Base-by-base conservation (phyloP, 1,140 invertebrate species). In the Drosophila melanica region DNA sequence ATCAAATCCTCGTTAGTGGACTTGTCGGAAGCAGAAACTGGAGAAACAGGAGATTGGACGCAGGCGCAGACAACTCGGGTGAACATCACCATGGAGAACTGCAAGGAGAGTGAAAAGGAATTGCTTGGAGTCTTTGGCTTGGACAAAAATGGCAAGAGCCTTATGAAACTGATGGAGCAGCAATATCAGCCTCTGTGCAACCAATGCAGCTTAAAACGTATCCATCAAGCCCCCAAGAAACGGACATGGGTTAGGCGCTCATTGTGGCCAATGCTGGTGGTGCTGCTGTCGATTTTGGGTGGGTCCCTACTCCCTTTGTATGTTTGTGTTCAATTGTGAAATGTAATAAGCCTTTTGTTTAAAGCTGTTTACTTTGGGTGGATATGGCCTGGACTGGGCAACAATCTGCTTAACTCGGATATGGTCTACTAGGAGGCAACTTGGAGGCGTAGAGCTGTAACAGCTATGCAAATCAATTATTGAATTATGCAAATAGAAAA, bases 401-500 rank as follows among this genome's bases (percentile, higher is more conserved):
- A 16, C 20, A 10, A 58, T 37, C 37, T 41, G 47, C 3, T 27
- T n/a, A 47, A 33, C 16, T 16, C 41, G 2, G 51, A 50, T 8
- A 18, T 11, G 23, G 9, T 51, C 4, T 30, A 42, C 23, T 50
- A 20, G 33, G 10, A 6, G 23, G 14, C 14, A 23, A 7, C 6
- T 5, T 18, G 9, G 30, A 10, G 14, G 41, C 2, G 23, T 30
- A 10, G 9, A 20, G 39, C 10, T 39, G 18, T 3, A 3, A 51
- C 42, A 33, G 18, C 33, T 45, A 66, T 18, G 39, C 45, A 72
- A 66, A 69, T 76, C 55, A 84, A 75, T 79, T 82, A 82, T 75
- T 57, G 48, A 75, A 79, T 79, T 82, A 82, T 76, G 75, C 71
- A 79, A 75, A 82, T 62, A 64, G 62, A 75, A 69, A 72, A 65